Base-by-base conservation (phyloP, 2,888 invertebrate species). In the Acanthoscelides obtectus region DNA sequence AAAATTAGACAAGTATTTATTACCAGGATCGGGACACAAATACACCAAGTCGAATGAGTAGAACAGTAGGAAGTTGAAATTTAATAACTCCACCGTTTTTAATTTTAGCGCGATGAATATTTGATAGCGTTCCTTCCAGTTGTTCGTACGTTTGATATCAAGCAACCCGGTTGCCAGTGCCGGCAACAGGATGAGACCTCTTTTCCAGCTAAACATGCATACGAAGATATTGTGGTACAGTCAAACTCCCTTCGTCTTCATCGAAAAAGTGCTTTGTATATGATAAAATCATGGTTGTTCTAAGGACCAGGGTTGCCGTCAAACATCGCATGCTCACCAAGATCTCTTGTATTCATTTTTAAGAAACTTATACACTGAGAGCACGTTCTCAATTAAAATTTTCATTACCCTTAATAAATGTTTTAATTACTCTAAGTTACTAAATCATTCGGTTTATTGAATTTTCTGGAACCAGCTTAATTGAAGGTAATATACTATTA, bases 51-150 rank as follows among this genome's bases (percentile, higher is more conserved):
- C 66, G 22, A 66, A 66, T 6, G 66, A 21, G 66, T 22, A 63
- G 63, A 63, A 22, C 66, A 66, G 22, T 22, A 21, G 66, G 66
- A 66, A 22, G 45, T 45, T 45, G 45, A 45, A 66, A 66, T 66
- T 66, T 66, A 66, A 66, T 66, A 66, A 66, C 66, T 66, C 66
- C 66, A 22, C 66, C 66, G 66, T 66, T 66, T 66, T 66, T 66
- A 66, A 66, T 66, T 66, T 66, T 66, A 66, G 66, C 66, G 66
- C 66, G 66, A 66, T 66, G 66, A 66, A 66, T 66, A 66, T 66
- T 66, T 66, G 66, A 66, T 66, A 20, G 20, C 20, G 66, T 66
- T 66, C 22, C 66, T 66, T 66, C 22, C 66, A 66, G 21, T 66
- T 66, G 66, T 66, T 21, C 22, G 66, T 66, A 22, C 22, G 20